These are phyloP conservation scores for Drosophila kohkoa DNA, from an alignment of 1,140 invertebrate genomes.

Conservation along the genomic window DNA sequence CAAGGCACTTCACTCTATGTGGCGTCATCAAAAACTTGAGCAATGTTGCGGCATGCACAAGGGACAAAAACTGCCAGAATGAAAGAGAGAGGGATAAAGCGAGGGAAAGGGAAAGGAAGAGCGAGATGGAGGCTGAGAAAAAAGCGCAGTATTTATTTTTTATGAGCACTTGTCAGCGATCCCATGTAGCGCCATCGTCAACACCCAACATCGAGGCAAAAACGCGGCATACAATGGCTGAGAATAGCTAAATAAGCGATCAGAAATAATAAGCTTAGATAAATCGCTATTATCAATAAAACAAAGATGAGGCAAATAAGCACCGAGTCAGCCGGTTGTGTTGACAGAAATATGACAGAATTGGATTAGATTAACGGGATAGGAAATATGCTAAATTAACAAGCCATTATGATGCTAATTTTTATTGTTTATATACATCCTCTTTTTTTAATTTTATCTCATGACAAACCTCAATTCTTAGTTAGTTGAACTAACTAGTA, in stretches of 20 bases:
- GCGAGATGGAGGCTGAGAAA: conserved; percentile 38
- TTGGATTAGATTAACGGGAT: too few relatives aligned
- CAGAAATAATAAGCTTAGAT: conserved; percentile 10
- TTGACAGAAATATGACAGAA: conserved; percentile 1
- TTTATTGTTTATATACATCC: too few relatives aligned
- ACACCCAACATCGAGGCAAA: conserved; percentile 20
- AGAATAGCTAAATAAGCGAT: neutral
- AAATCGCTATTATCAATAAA: neutral
- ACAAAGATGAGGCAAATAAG: neutral
- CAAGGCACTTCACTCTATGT: conserved; percentile 27
- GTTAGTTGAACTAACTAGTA: too few relatives aligned
- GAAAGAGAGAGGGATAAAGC: neutral
- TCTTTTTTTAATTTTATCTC: too few relatives aligned
- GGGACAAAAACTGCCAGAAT: conserved; percentile 8
- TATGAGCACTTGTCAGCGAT: conserved; percentile 68
- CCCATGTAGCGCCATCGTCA: conserved; percentile 60
- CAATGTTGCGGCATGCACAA: conserved; percentile 33
- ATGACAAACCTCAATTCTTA: too few relatives aligned
- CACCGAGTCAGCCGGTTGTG: neutral
- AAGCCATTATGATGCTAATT: too few relatives aligned
- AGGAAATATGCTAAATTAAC: too few relatives aligned
- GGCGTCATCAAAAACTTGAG: conserved; percentile 54
- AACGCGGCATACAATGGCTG: conserved; percentile 36
- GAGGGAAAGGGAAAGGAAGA: neutral
- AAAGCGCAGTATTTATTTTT: conserved; percentile 64